Base-by-base conservation (phyloP, 2,888 invertebrate genomes). In the Biston betularia region DNA sequence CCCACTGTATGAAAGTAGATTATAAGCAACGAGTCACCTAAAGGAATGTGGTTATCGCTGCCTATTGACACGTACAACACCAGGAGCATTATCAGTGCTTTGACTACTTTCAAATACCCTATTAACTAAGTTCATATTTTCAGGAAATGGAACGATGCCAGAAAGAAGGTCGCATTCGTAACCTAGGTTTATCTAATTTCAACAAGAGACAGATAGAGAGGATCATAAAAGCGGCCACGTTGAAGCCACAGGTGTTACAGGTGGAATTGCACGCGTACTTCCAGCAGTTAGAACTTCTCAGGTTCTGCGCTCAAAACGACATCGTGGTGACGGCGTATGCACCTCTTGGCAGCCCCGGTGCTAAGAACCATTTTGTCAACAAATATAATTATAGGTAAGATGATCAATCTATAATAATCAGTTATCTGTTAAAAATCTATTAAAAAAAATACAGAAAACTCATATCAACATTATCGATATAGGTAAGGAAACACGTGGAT, bases 151-250 rank as follows among this genome's bases (percentile, higher is more conserved):
- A 97, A 85, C 88, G 95, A 63, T 95, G 95, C 79, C 96, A 97
- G 54, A 93, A 94, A 70, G 89, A 92, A 59, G 97, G 97, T 4
- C 88, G 94, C 33, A 87, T 95, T 0, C 95, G 94, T 79, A 95
- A 96, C n/a, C 95, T 98, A 72, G 97, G 97, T 4, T 82, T 97
- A 58, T 97, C 97, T 57, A 98, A 98, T 86, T 97, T 96, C 86
- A 97, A 96, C 80, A 93, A 93, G 66, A 81, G 88, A 14, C 98
- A 98, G 89, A 94, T 97, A 61, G 82, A 93, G 70, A 92, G 94
- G 68, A 95, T 97, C 63, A 94, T 95, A 72, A 88, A 95, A 15
- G 84, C 83, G 34, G 94, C 96, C 0, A 92, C 89, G 56, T 94
- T 97, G 52, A 96, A 95, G 81, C 97, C 97, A 3, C 95, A 96